Conservation (phyloP, 1,140 invertebrate genomes). For the Cydia fagiglandana region DNA sequence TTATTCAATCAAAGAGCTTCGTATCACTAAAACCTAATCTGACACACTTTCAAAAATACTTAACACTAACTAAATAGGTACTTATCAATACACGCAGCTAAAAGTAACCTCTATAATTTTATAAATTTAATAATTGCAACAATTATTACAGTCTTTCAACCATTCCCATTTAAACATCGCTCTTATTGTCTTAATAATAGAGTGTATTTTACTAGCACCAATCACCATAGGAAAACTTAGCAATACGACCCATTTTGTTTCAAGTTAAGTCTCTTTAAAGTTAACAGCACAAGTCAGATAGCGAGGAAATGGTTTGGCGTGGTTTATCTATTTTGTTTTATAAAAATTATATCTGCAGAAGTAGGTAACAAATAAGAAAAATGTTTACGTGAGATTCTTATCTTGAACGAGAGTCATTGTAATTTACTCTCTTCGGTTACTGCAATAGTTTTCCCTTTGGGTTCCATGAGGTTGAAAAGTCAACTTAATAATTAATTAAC, state of each 20-base stretch:
- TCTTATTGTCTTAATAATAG: not conserved
- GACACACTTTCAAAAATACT: too few species aligned
- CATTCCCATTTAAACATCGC: not conserved
- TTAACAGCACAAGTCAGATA: constrained; percentile 13
- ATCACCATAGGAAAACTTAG: not conserved
- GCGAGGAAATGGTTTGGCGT: not conserved
- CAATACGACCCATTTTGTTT: constrained; percentile 15
- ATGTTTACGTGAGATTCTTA: not conserved
- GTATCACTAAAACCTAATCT: too few species aligned
- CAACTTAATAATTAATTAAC: too few species aligned
- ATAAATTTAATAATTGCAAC: too few species aligned
- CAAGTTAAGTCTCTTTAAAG: not conserved
- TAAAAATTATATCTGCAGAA: not conserved
- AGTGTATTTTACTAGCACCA: not conserved
- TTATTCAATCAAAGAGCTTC: too few species aligned
- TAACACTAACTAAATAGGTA: not conserved
- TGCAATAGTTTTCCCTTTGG: too few species aligned
- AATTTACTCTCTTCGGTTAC: too few species aligned
- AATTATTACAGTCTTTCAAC: not conserved
- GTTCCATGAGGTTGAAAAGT: too few species aligned
- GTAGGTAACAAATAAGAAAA: not conserved
- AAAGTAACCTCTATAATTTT: too few species aligned
- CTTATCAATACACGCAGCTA: not conserved
- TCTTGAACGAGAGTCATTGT: too few species aligned
- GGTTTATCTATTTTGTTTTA: not conserved